These are phyloP conservation scores for Phylloscopus trochiloides DNA, from an alignment of 2,113 vertebrate species.

Conservation along the genomic window DNA sequence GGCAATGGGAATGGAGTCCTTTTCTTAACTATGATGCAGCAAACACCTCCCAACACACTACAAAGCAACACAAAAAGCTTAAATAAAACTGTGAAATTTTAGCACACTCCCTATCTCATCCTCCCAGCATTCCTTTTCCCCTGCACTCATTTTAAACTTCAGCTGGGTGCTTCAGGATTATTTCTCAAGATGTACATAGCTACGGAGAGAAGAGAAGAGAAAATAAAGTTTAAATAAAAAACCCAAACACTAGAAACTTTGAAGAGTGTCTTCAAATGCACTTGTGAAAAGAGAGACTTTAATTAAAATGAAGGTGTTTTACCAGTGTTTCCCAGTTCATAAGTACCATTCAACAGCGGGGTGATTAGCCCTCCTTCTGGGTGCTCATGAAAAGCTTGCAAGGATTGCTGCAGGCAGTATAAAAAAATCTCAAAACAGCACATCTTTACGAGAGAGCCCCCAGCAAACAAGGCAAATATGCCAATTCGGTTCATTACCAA, in stretches of 20 bases:
- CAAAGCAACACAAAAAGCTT: background rate
- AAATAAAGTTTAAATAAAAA: background rate
- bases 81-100: background rate
- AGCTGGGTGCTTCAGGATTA: background rate
- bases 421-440: background rate
- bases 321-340: background rate
- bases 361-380: background rate
- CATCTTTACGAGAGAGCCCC: background rate
- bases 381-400: background rate
- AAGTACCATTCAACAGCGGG: background rate
- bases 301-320: constrained; percentile 3
- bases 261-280: background rate
- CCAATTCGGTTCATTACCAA: background rate
- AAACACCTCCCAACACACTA: background rate
- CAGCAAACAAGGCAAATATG: background rate
- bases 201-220: background rate
- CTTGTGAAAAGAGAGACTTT: background rate
- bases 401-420: background rate
- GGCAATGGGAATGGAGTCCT: background rate
- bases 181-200: background rate
- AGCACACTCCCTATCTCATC: background rate
- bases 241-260: background rate
- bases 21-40: background rate
- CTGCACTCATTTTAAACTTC: background rate
- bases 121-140: background rate